Conservation (phyloP, 2,797 vertebrate species). For the Eurystomus glaucurus region DNA sequence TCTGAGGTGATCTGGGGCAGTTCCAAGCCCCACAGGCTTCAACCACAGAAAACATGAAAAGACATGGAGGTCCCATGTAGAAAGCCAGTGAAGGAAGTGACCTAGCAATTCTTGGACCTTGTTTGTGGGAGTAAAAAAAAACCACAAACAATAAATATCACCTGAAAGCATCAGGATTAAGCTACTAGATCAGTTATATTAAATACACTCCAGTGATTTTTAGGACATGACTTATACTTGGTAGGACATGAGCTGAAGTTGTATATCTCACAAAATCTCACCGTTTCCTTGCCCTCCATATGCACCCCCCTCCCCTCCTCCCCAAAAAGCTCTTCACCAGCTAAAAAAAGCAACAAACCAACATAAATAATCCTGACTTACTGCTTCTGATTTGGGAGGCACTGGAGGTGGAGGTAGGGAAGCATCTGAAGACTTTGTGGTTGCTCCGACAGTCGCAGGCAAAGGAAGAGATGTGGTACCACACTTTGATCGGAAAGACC, state of each 20-base stretch:
- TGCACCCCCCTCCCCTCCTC: not conserved
- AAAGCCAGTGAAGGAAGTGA: not conserved
- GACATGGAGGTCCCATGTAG: accelerated
- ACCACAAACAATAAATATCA: not conserved
- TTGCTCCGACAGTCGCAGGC: constrained; percentile 79
- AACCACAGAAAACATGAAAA: not conserved
- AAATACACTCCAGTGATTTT: not conserved
- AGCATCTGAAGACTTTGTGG: constrained; percentile 86
- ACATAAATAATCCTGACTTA: constrained; percentile 84
- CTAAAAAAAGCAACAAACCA: not conserved
- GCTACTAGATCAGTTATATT: not conserved
- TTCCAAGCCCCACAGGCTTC: not conserved
- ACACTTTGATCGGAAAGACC: constrained; percentile 82
- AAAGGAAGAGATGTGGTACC: constrained; percentile 82
- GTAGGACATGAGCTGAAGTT: not conserved
- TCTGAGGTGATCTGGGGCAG: not conserved
- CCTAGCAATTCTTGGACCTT: not conserved
- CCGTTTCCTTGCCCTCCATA: not conserved
- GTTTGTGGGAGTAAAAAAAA: not conserved
- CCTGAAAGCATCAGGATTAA: not conserved
- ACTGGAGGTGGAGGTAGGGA: constrained; percentile 95
- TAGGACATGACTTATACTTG: not conserved
- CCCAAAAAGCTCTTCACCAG: not conserved
- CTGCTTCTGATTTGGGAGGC: constrained; percentile 99
- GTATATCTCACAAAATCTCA: not conserved